Evolutionary conservation across 2,797 vertebrate species (phyloP).

Genomic region (Lutjanus campechanus): DNA sequence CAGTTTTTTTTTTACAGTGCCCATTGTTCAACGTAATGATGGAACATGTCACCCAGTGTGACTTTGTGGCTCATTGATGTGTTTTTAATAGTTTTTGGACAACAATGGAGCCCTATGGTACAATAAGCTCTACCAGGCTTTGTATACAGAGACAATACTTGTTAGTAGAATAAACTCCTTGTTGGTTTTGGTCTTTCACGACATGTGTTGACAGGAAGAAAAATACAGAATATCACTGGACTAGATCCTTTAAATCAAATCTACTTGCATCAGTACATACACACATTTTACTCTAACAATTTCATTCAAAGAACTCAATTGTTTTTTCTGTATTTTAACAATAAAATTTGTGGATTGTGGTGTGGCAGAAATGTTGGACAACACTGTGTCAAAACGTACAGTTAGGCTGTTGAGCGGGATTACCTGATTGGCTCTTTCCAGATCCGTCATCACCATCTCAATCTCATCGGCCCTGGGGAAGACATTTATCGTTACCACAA

Average conservation of each 20-base stretch:
- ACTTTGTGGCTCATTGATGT: background rate
- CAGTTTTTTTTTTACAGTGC: too few relatives aligned
- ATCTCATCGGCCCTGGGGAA: constrained; percentile 94
- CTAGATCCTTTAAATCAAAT: background rate
- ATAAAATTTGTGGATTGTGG: background rate
- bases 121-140: background rate
- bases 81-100: background rate
- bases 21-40: constrained; percentile 1
- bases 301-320: background rate
- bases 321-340: background rate
- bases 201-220: constrained; percentile 20
- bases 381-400: background rate
- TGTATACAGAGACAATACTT: background rate
- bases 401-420: constrained; percentile 33
- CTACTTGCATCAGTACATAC: background rate
- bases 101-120: background rate
- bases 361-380: background rate
- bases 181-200: background rate
- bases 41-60: constrained; percentile 1
- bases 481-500: constrained; percentile 51
- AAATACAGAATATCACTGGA: background rate
- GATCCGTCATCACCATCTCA: constrained; percentile 99
- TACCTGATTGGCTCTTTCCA: constrained; percentile 99
- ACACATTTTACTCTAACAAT: background rate
- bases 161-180: too few relatives aligned